Conservation (phyloP, 2,113 vertebrate genomes). For the Oryzias curvinotus region DNA sequence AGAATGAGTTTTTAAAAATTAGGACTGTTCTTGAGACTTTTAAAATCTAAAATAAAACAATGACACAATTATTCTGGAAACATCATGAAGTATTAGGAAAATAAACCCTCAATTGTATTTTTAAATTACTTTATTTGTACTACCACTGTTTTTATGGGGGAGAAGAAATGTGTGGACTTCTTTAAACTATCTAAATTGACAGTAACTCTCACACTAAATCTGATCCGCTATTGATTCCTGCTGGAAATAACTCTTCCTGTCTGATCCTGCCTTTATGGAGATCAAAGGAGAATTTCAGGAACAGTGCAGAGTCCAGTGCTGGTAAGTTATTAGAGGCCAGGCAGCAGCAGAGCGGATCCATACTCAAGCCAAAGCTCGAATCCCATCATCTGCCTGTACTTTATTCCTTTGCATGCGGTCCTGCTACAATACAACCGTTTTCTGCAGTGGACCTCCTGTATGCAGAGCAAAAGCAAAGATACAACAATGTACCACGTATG, state of each 20-base stretch:
- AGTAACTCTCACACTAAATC: slow-evolving; percentile 9
- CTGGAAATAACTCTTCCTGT: slow-evolving; percentile 26
- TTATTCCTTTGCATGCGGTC: no score
- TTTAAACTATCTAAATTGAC: slow-evolving; percentile 1
- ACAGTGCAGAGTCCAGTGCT: slow-evolving; percentile 7
- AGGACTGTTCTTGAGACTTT: no score
- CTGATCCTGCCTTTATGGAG: slow-evolving; percentile 4
- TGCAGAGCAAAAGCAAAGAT: slow-evolving; percentile 8
- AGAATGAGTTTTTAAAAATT: no score
- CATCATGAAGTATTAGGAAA: no score
- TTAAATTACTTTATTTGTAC: no score
- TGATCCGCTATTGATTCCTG: slow-evolving; percentile 30
- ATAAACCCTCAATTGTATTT: no score
- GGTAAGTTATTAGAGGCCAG: background rate
- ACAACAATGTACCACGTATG: background rate
- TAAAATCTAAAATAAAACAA: no score
- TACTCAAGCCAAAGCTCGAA: background rate
- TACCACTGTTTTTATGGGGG: no score
- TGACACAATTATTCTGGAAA: no score
- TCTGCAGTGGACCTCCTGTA: background rate
- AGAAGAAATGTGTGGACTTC: no score
- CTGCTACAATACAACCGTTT: background rate
- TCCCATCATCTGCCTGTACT: slow-evolving; percentile 3
- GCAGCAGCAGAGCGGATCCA: background rate
- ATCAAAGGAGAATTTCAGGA: slow-evolving; percentile 15